phyloP scores from a whole-genome alignment of 2,888 invertebrate genomes.

The Pasiphila rectangulata region DNA sequence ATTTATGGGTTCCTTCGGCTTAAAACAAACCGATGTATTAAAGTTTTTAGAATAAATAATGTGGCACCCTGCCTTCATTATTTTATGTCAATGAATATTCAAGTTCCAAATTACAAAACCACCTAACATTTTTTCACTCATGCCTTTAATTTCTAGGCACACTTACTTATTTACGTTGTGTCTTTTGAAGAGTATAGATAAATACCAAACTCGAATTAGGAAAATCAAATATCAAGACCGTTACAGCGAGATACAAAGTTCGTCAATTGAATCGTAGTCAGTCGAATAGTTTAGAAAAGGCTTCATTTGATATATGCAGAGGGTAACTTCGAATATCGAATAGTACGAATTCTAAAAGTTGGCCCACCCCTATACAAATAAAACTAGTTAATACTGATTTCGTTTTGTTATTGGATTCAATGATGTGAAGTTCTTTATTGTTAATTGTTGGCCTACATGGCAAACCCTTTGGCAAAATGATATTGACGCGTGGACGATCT shows the following conservation, averaged over 20 bases:
- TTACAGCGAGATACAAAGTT: constrained; percentile 41
- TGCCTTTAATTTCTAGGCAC: no score
- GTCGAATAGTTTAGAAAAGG: constrained; percentile 74
- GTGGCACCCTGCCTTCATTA: no score
- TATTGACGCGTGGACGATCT: no score
- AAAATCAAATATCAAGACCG: constrained; percentile 38
- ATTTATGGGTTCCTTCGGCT: no score
- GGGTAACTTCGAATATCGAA: constrained; percentile 62
- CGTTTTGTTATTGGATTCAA: constrained; percentile 52
- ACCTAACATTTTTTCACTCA: no score
- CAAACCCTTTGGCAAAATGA: no score
- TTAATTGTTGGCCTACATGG: not conserved
- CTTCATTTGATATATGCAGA: constrained; percentile 72
- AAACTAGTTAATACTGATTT: constrained; percentile 42
- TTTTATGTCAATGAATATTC: no score
- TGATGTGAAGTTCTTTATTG: constrained; percentile 30
- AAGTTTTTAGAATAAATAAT: no score
- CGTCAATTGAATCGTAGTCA: constrained; percentile 67
- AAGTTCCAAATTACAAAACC: no score
- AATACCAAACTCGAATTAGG: not conserved
- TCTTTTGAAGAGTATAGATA: constrained; percentile 3
- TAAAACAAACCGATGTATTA: no score
- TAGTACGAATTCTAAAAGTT: constrained; percentile 44
- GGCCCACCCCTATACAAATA: constrained; percentile 50
- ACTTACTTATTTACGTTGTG: no score